Percentiles rank a stretch among this genome's conserved stretches.
phyloP scores from a whole-genome alignment of 2,113 vertebrate genomes.

The Eublepharis macularius region DNA sequence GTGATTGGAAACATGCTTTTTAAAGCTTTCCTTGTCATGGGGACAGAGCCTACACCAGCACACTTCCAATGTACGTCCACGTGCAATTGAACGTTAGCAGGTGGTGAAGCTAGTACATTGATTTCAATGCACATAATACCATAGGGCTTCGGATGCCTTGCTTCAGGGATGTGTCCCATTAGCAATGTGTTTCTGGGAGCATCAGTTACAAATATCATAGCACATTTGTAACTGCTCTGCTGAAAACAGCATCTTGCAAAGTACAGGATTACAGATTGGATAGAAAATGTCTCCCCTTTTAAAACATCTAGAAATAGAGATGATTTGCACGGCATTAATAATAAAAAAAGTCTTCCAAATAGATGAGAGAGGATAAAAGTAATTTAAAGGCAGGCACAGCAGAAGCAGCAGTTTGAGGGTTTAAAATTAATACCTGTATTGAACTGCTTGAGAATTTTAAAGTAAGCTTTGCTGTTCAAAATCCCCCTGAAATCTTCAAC shows the following conservation, averaged over 20 bases:
- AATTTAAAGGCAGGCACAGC: constrained; percentile 23
- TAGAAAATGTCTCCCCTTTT: background rate
- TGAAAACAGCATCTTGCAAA: constrained; percentile 15
- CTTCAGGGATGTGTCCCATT: background rate
- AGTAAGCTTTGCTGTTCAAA: constrained; percentile 29
- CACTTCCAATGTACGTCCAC: too few relatives aligned
- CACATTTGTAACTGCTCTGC: background rate
- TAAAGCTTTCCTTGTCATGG: too few relatives aligned
- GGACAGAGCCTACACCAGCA: too few relatives aligned
- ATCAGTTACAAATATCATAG: background rate
- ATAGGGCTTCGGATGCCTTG: too few relatives aligned
- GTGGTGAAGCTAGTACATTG: too few relatives aligned
- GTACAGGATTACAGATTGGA: background rate
- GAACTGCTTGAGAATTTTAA: constrained; percentile 29
- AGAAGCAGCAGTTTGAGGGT: background rate
- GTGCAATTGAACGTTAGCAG: too few relatives aligned
- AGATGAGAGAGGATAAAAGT: constrained; percentile 16
- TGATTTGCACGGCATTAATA: constrained; percentile 13
- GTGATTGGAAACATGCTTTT: too few relatives aligned
- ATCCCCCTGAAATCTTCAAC: constrained; percentile 20
- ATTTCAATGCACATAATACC: too few relatives aligned
- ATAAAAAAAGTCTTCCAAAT: constrained; percentile 13
- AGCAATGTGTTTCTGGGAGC: background rate
- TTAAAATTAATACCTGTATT: constrained; percentile 17
- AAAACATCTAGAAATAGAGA: constrained; percentile 7